Conservation (phyloP, 1,140 invertebrate species). For the Agrypnia vestita region DNA sequence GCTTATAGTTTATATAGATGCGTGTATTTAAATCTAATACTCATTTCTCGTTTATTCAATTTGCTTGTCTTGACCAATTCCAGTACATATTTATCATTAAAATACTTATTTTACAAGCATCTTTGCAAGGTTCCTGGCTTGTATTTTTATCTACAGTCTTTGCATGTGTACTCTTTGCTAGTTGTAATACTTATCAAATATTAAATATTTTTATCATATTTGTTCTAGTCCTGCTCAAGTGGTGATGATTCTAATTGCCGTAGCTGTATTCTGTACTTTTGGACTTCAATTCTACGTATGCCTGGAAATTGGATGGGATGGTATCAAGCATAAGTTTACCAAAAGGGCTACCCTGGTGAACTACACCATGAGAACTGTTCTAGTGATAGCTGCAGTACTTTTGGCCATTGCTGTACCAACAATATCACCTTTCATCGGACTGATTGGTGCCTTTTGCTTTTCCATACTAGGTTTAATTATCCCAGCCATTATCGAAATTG, state of each 20-base stretch:
- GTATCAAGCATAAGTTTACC: conserved; percentile 80
- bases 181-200: background rate
- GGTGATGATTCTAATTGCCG: conserved; percentile 89
- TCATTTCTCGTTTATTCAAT: too few species aligned
- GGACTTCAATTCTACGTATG: conserved; percentile 98
- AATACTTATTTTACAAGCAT: too few species aligned
- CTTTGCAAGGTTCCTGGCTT: too few species aligned
- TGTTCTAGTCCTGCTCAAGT: conserved; percentile 84
- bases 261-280: conserved; percentile 94
- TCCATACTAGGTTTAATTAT: conserved; percentile 93
- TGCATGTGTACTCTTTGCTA: too few species aligned
- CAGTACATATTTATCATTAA: too few species aligned
- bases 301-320: conserved; percentile 85
- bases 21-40: too few species aligned
- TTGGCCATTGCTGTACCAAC: conserved; percentile 90
- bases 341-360: conserved; percentile 82
- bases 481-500: conserved; percentile 90
- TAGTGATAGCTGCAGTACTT: conserved; percentile 79
- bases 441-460: conserved; percentile 96
- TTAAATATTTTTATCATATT: conserved; percentile 6
- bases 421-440: conserved; percentile 91
- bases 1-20: too few species aligned
- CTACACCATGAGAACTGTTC: conserved; percentile 81
- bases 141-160: too few species aligned
- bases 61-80: too few species aligned